Conservation (phyloP, 1,140 invertebrate genomes). For the Brachionus calyciflorus region DNA sequence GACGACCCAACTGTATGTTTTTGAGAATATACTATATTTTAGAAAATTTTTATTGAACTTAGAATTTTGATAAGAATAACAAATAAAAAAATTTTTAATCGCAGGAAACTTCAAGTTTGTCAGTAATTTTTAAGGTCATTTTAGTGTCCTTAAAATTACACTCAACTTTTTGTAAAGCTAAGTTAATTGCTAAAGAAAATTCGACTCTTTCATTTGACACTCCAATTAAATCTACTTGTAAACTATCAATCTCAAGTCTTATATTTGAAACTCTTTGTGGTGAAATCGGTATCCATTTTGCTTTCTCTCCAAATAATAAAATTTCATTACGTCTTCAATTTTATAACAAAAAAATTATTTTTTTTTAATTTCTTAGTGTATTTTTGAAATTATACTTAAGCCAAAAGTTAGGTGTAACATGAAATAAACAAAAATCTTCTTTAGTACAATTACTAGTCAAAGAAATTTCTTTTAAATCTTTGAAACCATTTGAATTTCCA, state of each 20-base stretch:
- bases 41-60: no score
- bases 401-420: background rate
- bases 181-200: background rate
- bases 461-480: constrained; percentile 3
- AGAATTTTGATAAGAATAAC: no score
- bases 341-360: background rate
- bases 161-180: background rate
- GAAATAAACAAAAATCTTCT: constrained; percentile 27
- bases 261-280: constrained; percentile 20
- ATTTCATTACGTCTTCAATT: background rate
- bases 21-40: no score
- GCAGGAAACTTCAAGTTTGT: background rate
- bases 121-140: background rate
- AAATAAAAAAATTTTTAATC: background rate
- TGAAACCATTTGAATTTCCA: background rate
- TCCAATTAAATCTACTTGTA: background rate
- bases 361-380: no score
- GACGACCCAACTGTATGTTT: no score
- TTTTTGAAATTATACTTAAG: constrained; percentile 16
- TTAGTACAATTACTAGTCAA: background rate
- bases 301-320: constrained; percentile 18
- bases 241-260: background rate
- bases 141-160: constrained; percentile 7
- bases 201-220: background rate
- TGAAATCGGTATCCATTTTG: constrained; percentile 44